Base-by-base conservation (phyloP, 2,888 invertebrate genomes). In the Sesamia inferens region DNA sequence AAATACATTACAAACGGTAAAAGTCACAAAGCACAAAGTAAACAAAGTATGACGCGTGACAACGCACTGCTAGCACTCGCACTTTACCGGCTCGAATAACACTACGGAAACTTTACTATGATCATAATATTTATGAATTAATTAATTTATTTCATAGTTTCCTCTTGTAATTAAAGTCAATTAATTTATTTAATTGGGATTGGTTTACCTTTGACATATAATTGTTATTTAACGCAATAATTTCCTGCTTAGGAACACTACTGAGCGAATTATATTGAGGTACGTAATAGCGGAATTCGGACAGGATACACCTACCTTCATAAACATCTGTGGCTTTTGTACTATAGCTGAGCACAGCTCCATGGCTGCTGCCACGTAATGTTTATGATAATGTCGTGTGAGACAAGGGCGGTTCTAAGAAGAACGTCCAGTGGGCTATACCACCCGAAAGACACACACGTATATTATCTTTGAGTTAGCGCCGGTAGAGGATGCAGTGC, bases 131-230 rank as follows among this genome's bases (percentile, higher is more conserved):
- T 48, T 58, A 55, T 73, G 24, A 78, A 73, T 82, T 67, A 55
- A 63, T 73, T 69, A 24, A 57, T 39, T 72, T 72, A 47, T 31
- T 65, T 48, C 22, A 16, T n/a, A 64, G 5, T 78, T 82, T 80
- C 79, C 79, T 66, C 48, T 58, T 62, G 16, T 64, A 70, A 80
- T 80, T 79, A 4, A 14, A 8, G 11, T 39, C 39, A 82, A 82
- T 80, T 78, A 73, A 55, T 73, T 51, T 59, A 47, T 54, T n/a
- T 71, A 51, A 71, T 63, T 71, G 57, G n/a, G 24, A 71, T 68
- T 63, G 68, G 72, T 82, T 78, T 78, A 62, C 82, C 73, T 39
- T 57, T 24, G 13, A 39, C 24, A 77, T 58, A 19, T 51, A 48
- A 82, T 68, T 63, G 54, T 78, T 22, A 59, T 68, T 66, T 39